Evolutionary conservation across 1,140 invertebrate species (phyloP), one percentile per base, ranked within the genome.

Genomic region (Thalassaphorura encarpata): DNA sequence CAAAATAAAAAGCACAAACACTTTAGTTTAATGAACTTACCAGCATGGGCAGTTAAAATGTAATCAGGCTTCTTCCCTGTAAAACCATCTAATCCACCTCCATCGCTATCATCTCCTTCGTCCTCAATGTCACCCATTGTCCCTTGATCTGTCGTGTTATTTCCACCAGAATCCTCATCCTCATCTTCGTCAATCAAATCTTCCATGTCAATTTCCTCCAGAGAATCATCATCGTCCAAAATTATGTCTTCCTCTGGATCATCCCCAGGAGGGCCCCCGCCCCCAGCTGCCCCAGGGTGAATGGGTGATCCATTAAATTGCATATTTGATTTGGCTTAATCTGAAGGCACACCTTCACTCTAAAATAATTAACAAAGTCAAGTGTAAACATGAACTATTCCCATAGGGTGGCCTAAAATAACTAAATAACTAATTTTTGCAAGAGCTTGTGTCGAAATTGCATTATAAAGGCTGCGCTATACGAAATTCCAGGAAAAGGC

Each of bases 101-200:
- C 43, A 4, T 59, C 59, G 13, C 21, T 13, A 40, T 62, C 58
- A 31, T 55, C 56, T 15, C 54, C 55, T 29, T 65, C 63, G 18
- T 60, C 63, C 40, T 64, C 62, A 29, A 57, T 50, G 47, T 65
- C 63, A 1, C 56, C 63, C 18, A 61, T 46, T 21, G 60, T 69
- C 5, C 74, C 75, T 6, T 69, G 68, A 36, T 73, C 71, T 54
- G 49, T 42, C 36, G 68, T 67, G 47, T 61, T 60, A 21, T 69
- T 66, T 13, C 53, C 57, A 45, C 62, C 63, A 45, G 63, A 49
- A 47, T 69, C 66, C 3, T 52, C 61, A 26, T 66, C 67, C 5
- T 71, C 67, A 40, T 67, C 62, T 26, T 68, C 67, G 48, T 76
- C 73, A 24, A 63, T 53, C 13, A 65, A 45, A 49, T 66, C 62